Evolutionary conservation across 2,888 invertebrate genomes (phyloP).

Genomic region (Parthenolecanium corni): DNA sequence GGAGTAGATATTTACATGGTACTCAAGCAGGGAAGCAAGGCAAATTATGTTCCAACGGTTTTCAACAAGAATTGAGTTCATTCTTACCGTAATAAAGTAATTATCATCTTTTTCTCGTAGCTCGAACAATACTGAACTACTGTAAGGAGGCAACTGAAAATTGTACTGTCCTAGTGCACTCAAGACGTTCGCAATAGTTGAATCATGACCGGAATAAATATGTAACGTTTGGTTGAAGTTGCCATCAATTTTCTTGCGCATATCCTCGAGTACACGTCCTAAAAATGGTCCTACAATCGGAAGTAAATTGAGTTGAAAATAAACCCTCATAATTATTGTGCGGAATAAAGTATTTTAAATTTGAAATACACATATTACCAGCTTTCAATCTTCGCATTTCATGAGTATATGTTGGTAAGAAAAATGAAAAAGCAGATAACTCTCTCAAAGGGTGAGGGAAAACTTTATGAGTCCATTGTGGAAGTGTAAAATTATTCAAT

Average conservation of each 20-base stretch:
- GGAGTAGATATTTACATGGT: too few relatives aligned
- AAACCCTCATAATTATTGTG: too few relatives aligned
- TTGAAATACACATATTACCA: conserved; percentile 21
- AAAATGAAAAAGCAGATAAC: conserved; percentile 49
- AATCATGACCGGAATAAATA: conserved; percentile 61
- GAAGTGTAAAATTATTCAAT: conserved; percentile 41
- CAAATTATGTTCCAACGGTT: too few relatives aligned
- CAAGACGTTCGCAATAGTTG: conserved; percentile 55
- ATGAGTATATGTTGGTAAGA: conserved; percentile 38
- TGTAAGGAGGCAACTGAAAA: conserved; percentile 52
- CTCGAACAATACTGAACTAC: conserved; percentile 52
- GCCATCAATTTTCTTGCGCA: conserved; percentile 13
- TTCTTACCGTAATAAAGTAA: conserved; percentile 41
- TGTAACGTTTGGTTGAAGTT: conserved; percentile 42
- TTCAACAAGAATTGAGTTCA: background rate
- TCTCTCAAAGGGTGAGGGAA: conserved; percentile 53
- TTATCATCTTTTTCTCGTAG: conserved; percentile 44
- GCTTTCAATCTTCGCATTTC: conserved; percentile 39
- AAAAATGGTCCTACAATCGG: conserved; percentile 33
- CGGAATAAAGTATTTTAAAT: too few relatives aligned
- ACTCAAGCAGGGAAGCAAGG: too few relatives aligned
- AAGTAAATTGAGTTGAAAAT: background rate
- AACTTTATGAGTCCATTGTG: conserved; percentile 54
- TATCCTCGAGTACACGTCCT: conserved; percentile 32
- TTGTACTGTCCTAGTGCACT: conserved; percentile 54